phyloP scores from a whole-genome alignment of 1,140 invertebrate species.

The Trachelipus rathkii region DNA sequence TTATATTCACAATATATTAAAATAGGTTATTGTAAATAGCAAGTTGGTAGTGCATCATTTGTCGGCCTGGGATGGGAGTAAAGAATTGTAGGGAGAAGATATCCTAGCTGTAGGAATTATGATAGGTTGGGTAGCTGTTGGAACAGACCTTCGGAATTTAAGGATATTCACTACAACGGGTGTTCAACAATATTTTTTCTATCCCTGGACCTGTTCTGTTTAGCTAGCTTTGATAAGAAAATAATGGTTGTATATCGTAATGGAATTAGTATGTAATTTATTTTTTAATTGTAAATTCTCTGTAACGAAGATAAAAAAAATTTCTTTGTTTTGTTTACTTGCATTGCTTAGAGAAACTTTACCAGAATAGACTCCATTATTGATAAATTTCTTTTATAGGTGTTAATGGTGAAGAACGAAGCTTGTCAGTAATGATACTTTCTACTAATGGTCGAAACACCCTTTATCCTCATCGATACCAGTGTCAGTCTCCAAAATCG shows the following conservation, averaged over 20 bases:
- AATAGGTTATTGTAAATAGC: constrained; percentile 34
- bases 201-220: constrained; percentile 65
- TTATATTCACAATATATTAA: constrained; percentile 29
- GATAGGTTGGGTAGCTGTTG: constrained; percentile 68
- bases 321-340: too few relatives aligned
- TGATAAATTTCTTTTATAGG: constrained; percentile 45
- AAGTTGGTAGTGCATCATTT: constrained; percentile 72
- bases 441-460: constrained; percentile 47
- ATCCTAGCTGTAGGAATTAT: constrained; percentile 67
- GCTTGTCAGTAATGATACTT: constrained; percentile 51
- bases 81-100: constrained; percentile 86
- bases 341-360: too few relatives aligned
- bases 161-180: constrained; percentile 80
- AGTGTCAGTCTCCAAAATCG: constrained; percentile 63
- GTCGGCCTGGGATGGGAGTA: constrained; percentile 68
- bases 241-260: constrained; percentile 74
- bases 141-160: constrained; percentile 67
- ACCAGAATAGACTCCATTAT: too few relatives aligned
- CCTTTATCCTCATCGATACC: constrained; percentile 48
- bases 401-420: constrained; percentile 52
- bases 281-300: too few relatives aligned
- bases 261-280: constrained; percentile 54
- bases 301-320: too few relatives aligned
- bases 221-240: constrained; percentile 64
- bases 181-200: constrained; percentile 71